Evolutionary conservation across 2,113 vertebrate genomes (phyloP).

Genomic region (Ameiurus melas): DNA sequence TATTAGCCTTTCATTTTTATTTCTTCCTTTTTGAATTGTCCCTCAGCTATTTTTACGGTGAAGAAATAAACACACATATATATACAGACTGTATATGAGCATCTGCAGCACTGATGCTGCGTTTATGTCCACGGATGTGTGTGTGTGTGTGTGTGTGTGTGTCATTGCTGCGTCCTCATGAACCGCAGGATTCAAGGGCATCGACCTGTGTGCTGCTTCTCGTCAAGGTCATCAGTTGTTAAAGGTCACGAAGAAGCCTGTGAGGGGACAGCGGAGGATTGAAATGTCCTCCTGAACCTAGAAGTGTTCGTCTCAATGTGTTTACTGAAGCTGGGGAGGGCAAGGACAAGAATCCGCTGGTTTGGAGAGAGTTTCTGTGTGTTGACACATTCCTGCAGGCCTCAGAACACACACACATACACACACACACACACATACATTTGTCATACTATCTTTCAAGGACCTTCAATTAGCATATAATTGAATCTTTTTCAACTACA

Average conservation of each 20-base stretch:
- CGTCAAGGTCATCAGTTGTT: slow-evolving; percentile 15
- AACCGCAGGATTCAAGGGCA: slow-evolving; percentile 53
- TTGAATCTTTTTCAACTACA: not conserved
- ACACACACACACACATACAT: not conserved
- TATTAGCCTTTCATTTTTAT: not conserved
- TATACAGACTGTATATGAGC: not conserved
- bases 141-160: not conserved
- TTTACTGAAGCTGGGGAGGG: slow-evolving; percentile 45
- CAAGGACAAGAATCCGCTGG: slow-evolving; percentile 47
- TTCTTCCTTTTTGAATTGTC: not conserved
- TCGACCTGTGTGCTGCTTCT: slow-evolving; percentile 29
- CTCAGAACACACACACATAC: not conserved
- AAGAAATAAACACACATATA: not conserved
- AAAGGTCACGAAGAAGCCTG: slow-evolving; percentile 30
- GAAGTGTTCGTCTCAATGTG: slow-evolving; percentile 19
- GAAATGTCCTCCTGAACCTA: not conserved
- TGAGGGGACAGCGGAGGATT: not conserved
- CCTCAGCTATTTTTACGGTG: no score
- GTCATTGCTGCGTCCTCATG: slow-evolving; percentile 64
- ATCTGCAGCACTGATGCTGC: not conserved
- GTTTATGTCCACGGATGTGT: not conserved
- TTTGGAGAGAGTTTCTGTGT: slow-evolving; percentile 49
- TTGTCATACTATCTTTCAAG: not conserved
- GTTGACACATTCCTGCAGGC: slow-evolving; percentile 47
- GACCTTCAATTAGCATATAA: not conserved